Base-by-base conservation (phyloP, 2,113 vertebrate genomes). In the Elaphurus davidianus region DNA sequence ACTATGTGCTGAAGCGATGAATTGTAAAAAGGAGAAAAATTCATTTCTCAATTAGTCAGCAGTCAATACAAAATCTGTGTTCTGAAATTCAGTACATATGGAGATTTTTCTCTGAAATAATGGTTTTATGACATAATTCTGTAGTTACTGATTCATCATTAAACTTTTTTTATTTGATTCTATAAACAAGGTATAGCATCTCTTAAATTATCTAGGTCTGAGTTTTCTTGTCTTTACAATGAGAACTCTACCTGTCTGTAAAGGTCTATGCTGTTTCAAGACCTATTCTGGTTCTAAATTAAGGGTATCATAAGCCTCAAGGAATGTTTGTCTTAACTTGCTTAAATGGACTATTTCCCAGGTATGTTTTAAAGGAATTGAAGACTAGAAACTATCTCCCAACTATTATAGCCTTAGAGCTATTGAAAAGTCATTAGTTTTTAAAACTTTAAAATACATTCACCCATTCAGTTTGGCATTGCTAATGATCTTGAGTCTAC, bases 401-500 rank as follows among this genome's bases (percentile, higher is more conserved):
- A 94, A 52, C 59, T 93, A 62, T 91, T 84, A 96, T 91, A 94
- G 78, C 57, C 81, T 96, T 87, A 90, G 47, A 71, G 16, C 78
- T 90, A 45, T 81, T 79, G 79, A 96, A 59, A 97, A 93, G 60
- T 87, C 47, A 87, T 92, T 97, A 85, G 10, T 97, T 98, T 97
- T 74, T 94, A 96, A 83, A 96, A 93, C 67, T 90, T 86, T 97
- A 90, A 91, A 97, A 92, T 90, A 30, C 23, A 90, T 92, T 52
- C 30, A 92, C 33, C 30, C 27, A 78, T 96, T 94, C 28, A 33
- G 25, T 86, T 81, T 95, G 97, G 93, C 62, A 87, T 96, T 91
- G 64, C 19, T 97, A 98, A 98, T 96, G 67, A 90, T 84, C 87
- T 97, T 87, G 45, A 93, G 81, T 92, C 81, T 94, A 62, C 89